Evolutionary conservation across 2,888 invertebrate species (phyloP).

Genomic region (Melinaea menophilus): DNA sequence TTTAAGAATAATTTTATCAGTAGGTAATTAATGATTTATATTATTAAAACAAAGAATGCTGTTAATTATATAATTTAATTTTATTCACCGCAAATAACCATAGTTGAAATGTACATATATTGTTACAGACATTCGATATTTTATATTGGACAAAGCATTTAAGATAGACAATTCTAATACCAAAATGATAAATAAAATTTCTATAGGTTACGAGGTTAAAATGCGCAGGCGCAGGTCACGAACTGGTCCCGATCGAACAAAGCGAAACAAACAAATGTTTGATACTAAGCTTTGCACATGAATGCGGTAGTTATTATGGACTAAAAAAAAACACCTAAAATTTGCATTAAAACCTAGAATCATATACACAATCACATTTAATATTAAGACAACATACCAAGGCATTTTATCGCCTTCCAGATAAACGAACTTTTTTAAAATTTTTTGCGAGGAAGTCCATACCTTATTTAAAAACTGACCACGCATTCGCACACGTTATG

Average conservation of each 20-base stretch:
- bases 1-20: too few species aligned
- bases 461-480: constrained; percentile 19
- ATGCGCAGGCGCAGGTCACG: constrained; percentile 22
- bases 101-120: too few species aligned
- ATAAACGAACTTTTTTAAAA: constrained; percentile 19
- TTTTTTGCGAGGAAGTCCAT: constrained; percentile 24
- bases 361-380: background rate
- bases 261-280: constrained; percentile 16
- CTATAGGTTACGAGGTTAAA: background rate
- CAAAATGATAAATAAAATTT: constrained; percentile 6
- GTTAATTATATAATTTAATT: too few species aligned
- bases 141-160: too few species aligned
- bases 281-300: constrained; percentile 13
- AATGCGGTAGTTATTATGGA: constrained; percentile 12
- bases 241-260: constrained; percentile 28
- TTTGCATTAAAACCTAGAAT: background rate
- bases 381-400: background rate
- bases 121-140: too few species aligned
- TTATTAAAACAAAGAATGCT: too few species aligned
- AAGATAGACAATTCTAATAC: background rate
- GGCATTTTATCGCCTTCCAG: constrained; percentile 15
- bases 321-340: background rate
- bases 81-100: too few species aligned
- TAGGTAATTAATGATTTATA: too few species aligned
- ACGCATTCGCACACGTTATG: constrained; percentile 18